Evolutionary conservation across 2,113 vertebrate genomes (phyloP).

Genomic region (Mesocricetus auratus): DNA sequence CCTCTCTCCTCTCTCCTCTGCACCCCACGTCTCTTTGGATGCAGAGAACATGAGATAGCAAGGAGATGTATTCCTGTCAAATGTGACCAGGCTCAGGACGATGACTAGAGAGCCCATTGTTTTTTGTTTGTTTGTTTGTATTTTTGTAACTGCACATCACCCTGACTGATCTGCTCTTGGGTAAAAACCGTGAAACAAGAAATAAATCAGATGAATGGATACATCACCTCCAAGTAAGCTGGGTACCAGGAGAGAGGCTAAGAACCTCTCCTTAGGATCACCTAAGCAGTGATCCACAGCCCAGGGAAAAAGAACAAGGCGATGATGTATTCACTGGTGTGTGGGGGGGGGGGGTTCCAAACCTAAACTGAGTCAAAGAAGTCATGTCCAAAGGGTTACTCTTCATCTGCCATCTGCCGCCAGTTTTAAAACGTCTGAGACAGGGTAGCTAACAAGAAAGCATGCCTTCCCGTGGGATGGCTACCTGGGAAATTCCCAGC

Average conservation of each 20-base stretch:
- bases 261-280: too few relatives aligned
- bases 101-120: not conserved
- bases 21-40: not conserved
- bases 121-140: not conserved
- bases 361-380: not conserved
- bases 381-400: not conserved
- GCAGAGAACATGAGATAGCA: not conserved
- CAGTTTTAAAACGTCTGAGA: not conserved
- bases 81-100: not conserved
- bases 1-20: not conserved
- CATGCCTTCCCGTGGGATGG: not conserved
- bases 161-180: not conserved
- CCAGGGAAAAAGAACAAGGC: not conserved
- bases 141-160: accelerated
- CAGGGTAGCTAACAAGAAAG: not conserved
- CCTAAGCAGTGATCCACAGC: accelerated
- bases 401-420: not conserved
- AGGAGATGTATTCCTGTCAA: not conserved
- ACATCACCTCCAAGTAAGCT: not conserved
- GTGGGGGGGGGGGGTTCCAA: not conserved
- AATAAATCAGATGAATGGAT: too few relatives aligned
- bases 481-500: not conserved
- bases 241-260: not conserved
- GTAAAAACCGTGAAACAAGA: not conserved
- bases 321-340: accelerated